Conservation (phyloP, 2,797 vertebrate genomes). For the Linurgus olivaceus region DNA sequence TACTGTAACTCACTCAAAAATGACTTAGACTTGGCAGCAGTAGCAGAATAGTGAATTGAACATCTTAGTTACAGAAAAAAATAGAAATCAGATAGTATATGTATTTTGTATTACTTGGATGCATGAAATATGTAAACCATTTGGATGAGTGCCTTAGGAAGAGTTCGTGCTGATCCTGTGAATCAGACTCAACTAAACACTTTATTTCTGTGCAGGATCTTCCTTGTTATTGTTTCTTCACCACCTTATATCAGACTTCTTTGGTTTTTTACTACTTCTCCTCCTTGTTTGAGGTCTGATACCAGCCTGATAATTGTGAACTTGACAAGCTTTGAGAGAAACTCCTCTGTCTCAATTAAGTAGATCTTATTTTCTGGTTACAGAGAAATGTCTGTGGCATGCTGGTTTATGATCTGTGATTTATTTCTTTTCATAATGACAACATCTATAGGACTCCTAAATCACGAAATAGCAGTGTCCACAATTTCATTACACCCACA, state of each 20-base stretch:
- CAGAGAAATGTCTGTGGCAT: background rate
- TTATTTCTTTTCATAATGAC: no score
- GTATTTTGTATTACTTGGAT: slow-evolving; percentile 26
- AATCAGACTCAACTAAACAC: slow-evolving; percentile 41
- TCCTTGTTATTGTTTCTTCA: background rate
- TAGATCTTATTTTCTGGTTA: slow-evolving; percentile 7
- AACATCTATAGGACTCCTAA: background rate
- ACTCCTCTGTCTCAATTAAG: background rate
- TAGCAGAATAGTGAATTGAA: slow-evolving; percentile 17
- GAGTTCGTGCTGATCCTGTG: slow-evolving; percentile 15
- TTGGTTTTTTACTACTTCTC: background rate
- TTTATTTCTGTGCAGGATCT: background rate
- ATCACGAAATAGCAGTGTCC: background rate
- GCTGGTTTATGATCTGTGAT: background rate
- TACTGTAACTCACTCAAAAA: background rate
- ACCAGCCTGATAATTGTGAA: background rate
- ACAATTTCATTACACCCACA: slow-evolving; percentile 1
- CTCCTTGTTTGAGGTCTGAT: background rate
- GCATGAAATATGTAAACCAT: slow-evolving; percentile 32
- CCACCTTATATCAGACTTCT: background rate
- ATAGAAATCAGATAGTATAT: background rate
- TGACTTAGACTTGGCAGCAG: background rate
- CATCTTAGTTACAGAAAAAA: background rate
- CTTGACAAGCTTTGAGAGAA: slow-evolving; percentile 14
- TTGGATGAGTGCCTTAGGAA: slow-evolving; percentile 22